phyloP scores from a whole-genome alignment of 1,140 invertebrate genomes.

The Drosophila nigromelanica region DNA sequence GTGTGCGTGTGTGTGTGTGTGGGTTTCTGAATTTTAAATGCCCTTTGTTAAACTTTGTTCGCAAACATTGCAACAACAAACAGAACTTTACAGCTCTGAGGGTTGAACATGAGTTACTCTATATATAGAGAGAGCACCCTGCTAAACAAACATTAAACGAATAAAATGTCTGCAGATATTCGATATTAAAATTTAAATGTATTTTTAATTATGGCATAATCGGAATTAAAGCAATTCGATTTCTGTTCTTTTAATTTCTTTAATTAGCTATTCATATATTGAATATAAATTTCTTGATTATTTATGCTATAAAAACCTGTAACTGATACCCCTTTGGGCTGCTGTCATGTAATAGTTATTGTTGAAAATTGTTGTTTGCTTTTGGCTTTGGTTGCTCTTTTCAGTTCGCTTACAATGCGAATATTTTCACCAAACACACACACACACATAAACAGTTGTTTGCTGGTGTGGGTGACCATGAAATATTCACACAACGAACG shows the following conservation, averaged over 20 bases:
- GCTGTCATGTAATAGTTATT: conserved; percentile 12
- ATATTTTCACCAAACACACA: conserved; percentile 49
- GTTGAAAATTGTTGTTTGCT: conserved; percentile 36
- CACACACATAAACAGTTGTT: not conserved
- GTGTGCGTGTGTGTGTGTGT: conserved; percentile 4
- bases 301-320: not conserved
- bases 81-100: not conserved
- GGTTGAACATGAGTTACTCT: not conserved
- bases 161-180: not conserved
- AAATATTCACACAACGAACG: conserved; percentile 72
- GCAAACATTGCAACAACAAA: conserved; percentile 6
- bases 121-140: not conserved
- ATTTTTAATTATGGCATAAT: not conserved
- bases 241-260: too few relatives aligned
- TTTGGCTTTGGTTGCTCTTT: conserved; percentile 42
- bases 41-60: conserved; percentile 32
- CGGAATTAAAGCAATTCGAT: too few relatives aligned
- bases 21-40: conserved; percentile 29
- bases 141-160: not conserved
- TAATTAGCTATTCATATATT: too few relatives aligned
- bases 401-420: conserved; percentile 61
- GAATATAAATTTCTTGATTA: too few relatives aligned
- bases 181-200: not conserved
- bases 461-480: conserved; percentile 71
- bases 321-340: conserved; percentile 4